Conservation (phyloP, 2,797 vertebrate genomes). For the Argya squamiceps region DNA sequence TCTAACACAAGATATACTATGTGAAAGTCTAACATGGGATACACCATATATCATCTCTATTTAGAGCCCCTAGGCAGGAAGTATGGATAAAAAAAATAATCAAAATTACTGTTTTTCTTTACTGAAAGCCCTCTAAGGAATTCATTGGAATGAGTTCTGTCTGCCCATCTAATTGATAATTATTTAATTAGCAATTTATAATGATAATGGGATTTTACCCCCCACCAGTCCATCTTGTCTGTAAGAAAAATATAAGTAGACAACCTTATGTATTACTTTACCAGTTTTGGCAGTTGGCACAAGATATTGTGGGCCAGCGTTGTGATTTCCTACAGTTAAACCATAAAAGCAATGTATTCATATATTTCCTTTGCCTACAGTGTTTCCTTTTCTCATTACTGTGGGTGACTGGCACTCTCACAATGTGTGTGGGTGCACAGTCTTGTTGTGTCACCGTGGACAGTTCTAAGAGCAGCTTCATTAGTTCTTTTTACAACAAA, state of each 20-base stretch:
- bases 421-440: slow-evolving; percentile 78
- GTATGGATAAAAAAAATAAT: slow-evolving; percentile 69
- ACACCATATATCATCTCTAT: slow-evolving; percentile 64
- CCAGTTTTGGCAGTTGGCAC: slow-evolving; percentile 56
- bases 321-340: slow-evolving; percentile 66
- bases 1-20: slow-evolving; percentile 44
- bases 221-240: slow-evolving; percentile 75
- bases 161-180: slow-evolving; percentile 85
- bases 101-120: slow-evolving; percentile 78
- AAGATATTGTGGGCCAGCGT: slow-evolving; percentile 58
- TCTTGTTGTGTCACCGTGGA: slow-evolving; percentile 77
- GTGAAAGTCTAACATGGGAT: slow-evolving; percentile 56
- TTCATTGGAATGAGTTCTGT: slow-evolving; percentile 80
- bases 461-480: slow-evolving; percentile 80
- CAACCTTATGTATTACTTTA: slow-evolving; percentile 60
- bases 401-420: slow-evolving; percentile 71
- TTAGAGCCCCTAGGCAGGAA: slow-evolving; percentile 74
- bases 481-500: slow-evolving; percentile 83
- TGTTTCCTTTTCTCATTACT: slow-evolving; percentile 70
- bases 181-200: slow-evolving; percentile 87
- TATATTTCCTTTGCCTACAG: slow-evolving; percentile 58
- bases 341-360: slow-evolving; percentile 56
- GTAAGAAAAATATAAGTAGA: slow-evolving; percentile 74
- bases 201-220: slow-evolving; percentile 83
- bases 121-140: slow-evolving; percentile 77